Conservation (phyloP, 2,888 invertebrate genomes). For the Acleris literana region DNA sequence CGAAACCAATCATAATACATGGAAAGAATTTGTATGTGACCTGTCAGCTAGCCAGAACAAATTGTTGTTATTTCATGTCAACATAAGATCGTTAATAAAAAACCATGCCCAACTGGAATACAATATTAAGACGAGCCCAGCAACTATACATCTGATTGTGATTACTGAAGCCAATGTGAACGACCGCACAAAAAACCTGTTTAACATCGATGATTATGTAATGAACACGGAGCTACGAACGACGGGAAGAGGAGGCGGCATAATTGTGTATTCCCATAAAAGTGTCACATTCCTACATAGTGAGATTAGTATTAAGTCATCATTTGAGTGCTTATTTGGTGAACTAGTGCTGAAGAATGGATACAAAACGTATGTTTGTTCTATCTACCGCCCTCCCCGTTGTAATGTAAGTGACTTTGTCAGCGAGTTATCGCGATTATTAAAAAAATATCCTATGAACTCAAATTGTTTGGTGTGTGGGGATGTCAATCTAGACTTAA, state of each 20-base stretch:
- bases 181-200: not conserved
- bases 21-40: not conserved
- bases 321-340: not conserved
- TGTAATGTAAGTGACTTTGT: no score
- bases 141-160: not conserved
- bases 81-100: not conserved
- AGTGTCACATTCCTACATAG: not conserved
- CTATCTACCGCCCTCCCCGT: no score
- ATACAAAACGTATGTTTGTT: no score
- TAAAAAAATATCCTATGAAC: no score
- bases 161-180: not conserved
- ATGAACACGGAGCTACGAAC: not conserved
- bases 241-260: not conserved
- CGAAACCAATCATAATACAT: not conserved
- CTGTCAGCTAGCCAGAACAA: not conserved
- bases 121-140: not conserved
- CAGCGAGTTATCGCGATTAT: no score
- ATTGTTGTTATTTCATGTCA: not conserved
- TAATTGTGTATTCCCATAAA: not conserved
- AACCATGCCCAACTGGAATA: not conserved
- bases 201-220: not conserved
- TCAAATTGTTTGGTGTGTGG: no score
- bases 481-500: no score
- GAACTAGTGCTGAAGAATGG: not conserved
- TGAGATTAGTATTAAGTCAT: not conserved